A percentile compares a stretch with the other conserved stretches of the same genome.
Evolutionary conservation across 2,797 vertebrate species (phyloP).

Genomic region (Enteromius anoplus): DNA sequence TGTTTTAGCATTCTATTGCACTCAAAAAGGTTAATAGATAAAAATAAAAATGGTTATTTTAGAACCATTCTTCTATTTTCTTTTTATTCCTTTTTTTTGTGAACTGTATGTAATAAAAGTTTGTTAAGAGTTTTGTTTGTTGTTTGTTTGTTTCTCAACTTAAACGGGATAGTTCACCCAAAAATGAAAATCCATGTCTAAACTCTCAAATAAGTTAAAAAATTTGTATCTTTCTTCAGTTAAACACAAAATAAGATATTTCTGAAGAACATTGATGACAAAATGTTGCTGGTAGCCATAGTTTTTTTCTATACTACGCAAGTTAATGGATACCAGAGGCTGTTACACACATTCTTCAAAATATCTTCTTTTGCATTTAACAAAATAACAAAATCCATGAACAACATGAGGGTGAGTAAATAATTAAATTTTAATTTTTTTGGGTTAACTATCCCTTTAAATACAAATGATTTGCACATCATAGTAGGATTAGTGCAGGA

Average conservation of each 20-base stretch:
- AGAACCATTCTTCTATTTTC: neutral
- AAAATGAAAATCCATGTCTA: neutral
- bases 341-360: neutral
- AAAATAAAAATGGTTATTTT: neutral
- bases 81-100: neutral
- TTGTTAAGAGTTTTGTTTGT: neutral
- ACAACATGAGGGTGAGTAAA: neutral
- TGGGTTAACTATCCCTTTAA: conserved; percentile 1
- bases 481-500: conserved; percentile 11
- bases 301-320: neutral
- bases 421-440: neutral
- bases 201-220: neutral
- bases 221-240: neutral
- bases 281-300: neutral
- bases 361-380: neutral
- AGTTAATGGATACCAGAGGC: neutral
- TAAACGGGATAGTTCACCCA: neutral
- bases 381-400: neutral
- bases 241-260: neutral
- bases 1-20: too few species aligned
- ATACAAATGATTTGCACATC: neutral
- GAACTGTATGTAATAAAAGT: neutral
- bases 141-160: neutral
- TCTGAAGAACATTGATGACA: neutral
- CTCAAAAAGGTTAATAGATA: too few species aligned